phyloP scores from a whole-genome alignment of 2,797 vertebrate genomes.

The Epinephelus coioides region DNA sequence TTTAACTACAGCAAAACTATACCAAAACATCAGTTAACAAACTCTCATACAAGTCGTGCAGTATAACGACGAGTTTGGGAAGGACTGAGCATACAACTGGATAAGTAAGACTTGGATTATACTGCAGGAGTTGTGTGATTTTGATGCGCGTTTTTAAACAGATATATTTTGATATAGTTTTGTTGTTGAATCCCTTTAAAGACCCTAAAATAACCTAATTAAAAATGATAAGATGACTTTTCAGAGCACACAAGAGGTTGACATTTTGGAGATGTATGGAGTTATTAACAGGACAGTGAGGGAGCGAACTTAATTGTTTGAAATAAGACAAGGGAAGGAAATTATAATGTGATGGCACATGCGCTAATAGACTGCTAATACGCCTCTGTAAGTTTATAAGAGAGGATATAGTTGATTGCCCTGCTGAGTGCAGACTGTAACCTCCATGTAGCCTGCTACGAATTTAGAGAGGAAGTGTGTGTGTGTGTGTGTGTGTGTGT shows the following conservation, averaged over 20 bases:
- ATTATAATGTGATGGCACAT: slow-evolving; percentile 7
- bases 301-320: background rate
- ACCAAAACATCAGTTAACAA: too few species aligned
- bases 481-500: background rate
- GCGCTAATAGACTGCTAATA: slow-evolving; percentile 28
- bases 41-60: too few species aligned
- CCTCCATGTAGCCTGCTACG: slow-evolving; percentile 11
- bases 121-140: too few species aligned
- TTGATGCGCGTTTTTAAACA: too few species aligned
- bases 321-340: background rate
- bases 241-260: background rate
- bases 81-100: too few species aligned
- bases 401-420: slow-evolving; percentile 29
- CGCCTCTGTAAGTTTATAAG: slow-evolving; percentile 22
- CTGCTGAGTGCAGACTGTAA: slow-evolving; percentile 24
- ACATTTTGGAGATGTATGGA: background rate
- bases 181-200: background rate
- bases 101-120: too few species aligned
- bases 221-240: background rate
- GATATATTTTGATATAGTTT: too few species aligned
- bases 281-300: background rate
- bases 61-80: too few species aligned
- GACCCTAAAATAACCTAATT: background rate
- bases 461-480: slow-evolving; percentile 18
- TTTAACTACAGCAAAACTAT: too few species aligned